These are phyloP conservation scores for Petrolisthes manimaculis DNA, from an alignment of 2,888 invertebrate species.

Conservation along the genomic window DNA sequence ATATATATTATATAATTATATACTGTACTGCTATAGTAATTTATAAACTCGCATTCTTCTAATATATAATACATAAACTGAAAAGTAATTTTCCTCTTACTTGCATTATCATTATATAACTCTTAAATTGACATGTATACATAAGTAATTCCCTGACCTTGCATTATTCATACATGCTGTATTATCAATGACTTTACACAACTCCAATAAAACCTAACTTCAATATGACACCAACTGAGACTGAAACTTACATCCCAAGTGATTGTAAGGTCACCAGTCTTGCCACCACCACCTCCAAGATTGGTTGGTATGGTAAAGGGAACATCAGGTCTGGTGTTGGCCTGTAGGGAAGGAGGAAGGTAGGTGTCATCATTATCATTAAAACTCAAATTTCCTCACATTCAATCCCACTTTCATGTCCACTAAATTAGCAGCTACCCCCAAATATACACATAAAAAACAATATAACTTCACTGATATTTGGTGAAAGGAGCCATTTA, in stretches of 20 bases:
- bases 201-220: not conserved
- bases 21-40: too few relatives aligned
- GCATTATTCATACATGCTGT: not conserved
- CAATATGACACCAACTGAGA: not conserved
- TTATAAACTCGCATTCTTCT: too few relatives aligned
- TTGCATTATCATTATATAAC: not conserved
- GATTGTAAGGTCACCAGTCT: slow-evolving; percentile 93
- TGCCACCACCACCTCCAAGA: slow-evolving; percentile 90
- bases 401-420: too few relatives aligned
- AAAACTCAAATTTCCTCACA: too few relatives aligned
- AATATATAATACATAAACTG: too few relatives aligned
- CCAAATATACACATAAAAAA: too few relatives aligned
- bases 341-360: slow-evolving; percentile 75
- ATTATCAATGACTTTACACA: not conserved
- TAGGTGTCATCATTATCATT: too few relatives aligned
- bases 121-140: slow-evolving; percentile 2
- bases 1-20: too few relatives aligned
- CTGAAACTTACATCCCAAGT: slow-evolving; percentile 78
- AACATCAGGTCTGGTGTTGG: slow-evolving; percentile 84
- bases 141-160: not conserved
- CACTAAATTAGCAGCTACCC: too few relatives aligned
- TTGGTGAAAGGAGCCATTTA: too few relatives aligned
- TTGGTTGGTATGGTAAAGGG: slow-evolving; percentile 84
- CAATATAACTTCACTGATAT: too few relatives aligned
- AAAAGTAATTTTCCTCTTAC: too few relatives aligned